A percentile compares a stretch with the other conserved stretches of the same genome.
Evolutionary conservation across 2,888 invertebrate species (phyloP).

Genomic region (Peribatodes rhomboidaria): DNA sequence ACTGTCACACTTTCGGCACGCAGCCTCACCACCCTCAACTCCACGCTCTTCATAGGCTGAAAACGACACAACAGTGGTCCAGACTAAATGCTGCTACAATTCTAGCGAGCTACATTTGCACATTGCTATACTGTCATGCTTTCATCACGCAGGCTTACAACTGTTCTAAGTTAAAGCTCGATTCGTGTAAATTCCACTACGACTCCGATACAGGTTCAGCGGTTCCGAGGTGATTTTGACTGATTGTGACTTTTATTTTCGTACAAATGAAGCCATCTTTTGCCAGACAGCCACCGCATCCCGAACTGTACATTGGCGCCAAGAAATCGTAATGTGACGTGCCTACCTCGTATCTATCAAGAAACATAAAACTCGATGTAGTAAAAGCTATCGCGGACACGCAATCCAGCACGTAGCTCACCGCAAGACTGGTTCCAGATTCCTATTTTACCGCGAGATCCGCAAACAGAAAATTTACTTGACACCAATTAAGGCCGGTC

Average conservation of each 20-base stretch:
- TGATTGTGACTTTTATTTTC: too few species aligned
- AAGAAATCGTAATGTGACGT: neutral
- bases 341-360: neutral
- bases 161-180: too few species aligned
- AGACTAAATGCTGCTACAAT: too few species aligned
- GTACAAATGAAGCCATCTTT: too few species aligned
- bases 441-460: slow-evolving; percentile 42
- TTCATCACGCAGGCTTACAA: too few species aligned
- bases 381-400: slow-evolving; percentile 14
- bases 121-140: too few species aligned
- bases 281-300: too few species aligned
- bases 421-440: slow-evolving; percentile 44
- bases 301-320: neutral
- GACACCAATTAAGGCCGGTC: slow-evolving; percentile 49
- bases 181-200: too few species aligned
- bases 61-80: too few species aligned
- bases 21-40: slow-evolving; percentile 57
- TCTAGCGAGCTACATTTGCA: too few species aligned
- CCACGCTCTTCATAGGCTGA: neutral
- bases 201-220: too few species aligned
- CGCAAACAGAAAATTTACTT: slow-evolving; percentile 49
- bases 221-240: too few species aligned
- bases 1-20: slow-evolving; percentile 77
- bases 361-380: slow-evolving; percentile 9
- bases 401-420: slow-evolving; percentile 39